Evolutionary conservation across 2,888 invertebrate genomes (phyloP).

Genomic region (Drosophila melanosoma): DNA sequence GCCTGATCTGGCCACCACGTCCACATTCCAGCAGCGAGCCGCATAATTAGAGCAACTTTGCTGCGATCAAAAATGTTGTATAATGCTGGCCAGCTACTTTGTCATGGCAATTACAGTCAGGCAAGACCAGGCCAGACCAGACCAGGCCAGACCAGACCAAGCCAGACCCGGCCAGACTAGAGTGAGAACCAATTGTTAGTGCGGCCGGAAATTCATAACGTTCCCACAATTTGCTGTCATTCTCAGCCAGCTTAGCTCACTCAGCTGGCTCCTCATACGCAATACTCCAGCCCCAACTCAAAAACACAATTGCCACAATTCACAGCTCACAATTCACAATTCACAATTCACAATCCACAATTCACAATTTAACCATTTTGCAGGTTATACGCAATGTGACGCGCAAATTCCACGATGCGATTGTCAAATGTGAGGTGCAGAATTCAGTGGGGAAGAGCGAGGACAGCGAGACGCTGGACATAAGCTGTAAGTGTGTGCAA

Average conservation of each 20-base stretch:
- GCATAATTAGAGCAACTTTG: slow-evolving; percentile 78
- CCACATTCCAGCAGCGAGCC: slow-evolving; percentile 57
- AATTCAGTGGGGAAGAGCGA: slow-evolving; percentile 97
- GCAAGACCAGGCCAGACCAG: not conserved
- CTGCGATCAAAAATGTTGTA: slow-evolving; percentile 69
- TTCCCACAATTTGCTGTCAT: slow-evolving; percentile 58
- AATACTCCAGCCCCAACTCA: slow-evolving; percentile 13
- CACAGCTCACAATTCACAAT: not conserved
- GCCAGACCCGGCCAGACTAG: not conserved
- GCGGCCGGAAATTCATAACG: slow-evolving; percentile 50
- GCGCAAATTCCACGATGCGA: slow-evolving; percentile 92
- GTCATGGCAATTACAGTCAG: slow-evolving; percentile 53
- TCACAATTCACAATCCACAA: not conserved
- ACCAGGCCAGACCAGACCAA: no score
- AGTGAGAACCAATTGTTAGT: slow-evolving; percentile 44
- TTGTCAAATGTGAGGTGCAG: slow-evolving; percentile 95
- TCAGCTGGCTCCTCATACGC: slow-evolving; percentile 8
- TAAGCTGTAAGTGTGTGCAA: slow-evolving; percentile 91
- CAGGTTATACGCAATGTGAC: slow-evolving; percentile 92
- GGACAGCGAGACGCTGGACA: slow-evolving; percentile 93
- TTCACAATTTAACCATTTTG: not conserved
- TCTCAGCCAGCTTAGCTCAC: slow-evolving; percentile 14
- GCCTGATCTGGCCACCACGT: slow-evolving; percentile 17
- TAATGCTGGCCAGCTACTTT: slow-evolving; percentile 59
- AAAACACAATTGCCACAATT: slow-evolving; percentile 13